Percentiles rank a stretch among this genome's conserved stretches.
These are phyloP conservation scores for Melieria crassipennis DNA, from an alignment of 2,888 invertebrate species.

Conservation along the genomic window DNA sequence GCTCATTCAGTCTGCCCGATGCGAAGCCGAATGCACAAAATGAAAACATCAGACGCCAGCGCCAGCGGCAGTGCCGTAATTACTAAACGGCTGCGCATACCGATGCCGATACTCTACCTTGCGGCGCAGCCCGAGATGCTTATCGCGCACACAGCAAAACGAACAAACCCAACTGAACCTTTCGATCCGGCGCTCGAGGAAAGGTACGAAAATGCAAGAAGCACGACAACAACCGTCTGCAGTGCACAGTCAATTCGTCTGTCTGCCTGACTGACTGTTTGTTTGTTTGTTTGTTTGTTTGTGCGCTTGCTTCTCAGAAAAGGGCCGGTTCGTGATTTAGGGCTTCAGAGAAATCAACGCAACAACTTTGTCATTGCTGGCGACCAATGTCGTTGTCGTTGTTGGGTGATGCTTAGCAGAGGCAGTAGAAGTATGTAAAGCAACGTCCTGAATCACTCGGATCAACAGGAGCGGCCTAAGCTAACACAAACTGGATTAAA, in stretches of 20 bases:
- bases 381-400: no score
- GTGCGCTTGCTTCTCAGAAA: conserved; percentile 23
- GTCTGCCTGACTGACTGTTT: not conserved
- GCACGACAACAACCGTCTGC: not conserved
- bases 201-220: conserved; percentile 11
- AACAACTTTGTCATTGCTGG: no score
- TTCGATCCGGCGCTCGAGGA: not conserved
- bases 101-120: no score
- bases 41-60: conserved; percentile 23
- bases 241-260: not conserved
- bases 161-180: not conserved
- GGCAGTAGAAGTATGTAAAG: no score
- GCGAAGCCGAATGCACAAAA: conserved; percentile 2
- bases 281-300: not conserved
- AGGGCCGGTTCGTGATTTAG: conserved; percentile 30
- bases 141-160: not conserved
- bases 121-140: conserved; percentile 2
- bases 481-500: no score
- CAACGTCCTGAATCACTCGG: no score
- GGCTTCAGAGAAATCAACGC: conserved; percentile 2
- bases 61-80: conserved; percentile 30
- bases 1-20: not conserved
- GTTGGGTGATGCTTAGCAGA: no score
- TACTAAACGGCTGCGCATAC: conserved; percentile 11
- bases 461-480: no score